These are phyloP conservation scores for Pseudocheirus occidentalis DNA, from an alignment of 2,797 vertebrate genomes.

Conservation along the genomic window DNA sequence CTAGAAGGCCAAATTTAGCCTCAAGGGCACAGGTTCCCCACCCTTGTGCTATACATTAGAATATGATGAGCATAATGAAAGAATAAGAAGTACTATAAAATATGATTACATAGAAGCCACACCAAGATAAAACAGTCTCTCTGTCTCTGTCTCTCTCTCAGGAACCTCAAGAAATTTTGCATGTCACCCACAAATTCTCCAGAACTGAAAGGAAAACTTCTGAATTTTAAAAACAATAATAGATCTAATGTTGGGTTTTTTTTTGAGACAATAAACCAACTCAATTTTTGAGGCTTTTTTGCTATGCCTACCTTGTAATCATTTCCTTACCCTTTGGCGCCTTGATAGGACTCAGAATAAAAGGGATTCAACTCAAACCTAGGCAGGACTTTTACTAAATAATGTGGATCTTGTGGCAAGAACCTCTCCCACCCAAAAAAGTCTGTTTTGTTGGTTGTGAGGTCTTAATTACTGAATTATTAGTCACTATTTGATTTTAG, in stretches of 20 bases:
- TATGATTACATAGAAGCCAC: not conserved
- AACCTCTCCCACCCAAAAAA: not conserved
- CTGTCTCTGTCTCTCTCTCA: not conserved
- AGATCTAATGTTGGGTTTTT: not conserved
- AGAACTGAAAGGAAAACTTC: not conserved
- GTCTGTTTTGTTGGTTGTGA: conserved; percentile 30
- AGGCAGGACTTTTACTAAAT: conserved; percentile 40
- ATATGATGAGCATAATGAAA: not conserved
- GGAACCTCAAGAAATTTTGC: conserved; percentile 20
- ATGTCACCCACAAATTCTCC: not conserved
- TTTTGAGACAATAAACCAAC: conserved; percentile 32
- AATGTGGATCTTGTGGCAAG: conserved; percentile 46
- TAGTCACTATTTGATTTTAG: conserved; percentile 60
- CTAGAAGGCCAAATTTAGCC: too few species aligned
- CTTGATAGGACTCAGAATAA: conserved; percentile 46
- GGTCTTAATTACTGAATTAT: conserved; percentile 60
- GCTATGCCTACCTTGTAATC: conserved; percentile 52
- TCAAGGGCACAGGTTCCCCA: too few species aligned
- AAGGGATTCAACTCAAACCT: conserved; percentile 55
- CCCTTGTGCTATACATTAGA: not conserved
- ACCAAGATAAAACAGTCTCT: not conserved
- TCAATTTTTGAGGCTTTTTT: conserved; percentile 46
- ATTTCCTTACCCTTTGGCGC: conserved; percentile 70
- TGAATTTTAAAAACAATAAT: not conserved
- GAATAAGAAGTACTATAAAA: not conserved